Conservation (phyloP, 2,113 vertebrate genomes). For the Jaculus jaculus region DNA sequence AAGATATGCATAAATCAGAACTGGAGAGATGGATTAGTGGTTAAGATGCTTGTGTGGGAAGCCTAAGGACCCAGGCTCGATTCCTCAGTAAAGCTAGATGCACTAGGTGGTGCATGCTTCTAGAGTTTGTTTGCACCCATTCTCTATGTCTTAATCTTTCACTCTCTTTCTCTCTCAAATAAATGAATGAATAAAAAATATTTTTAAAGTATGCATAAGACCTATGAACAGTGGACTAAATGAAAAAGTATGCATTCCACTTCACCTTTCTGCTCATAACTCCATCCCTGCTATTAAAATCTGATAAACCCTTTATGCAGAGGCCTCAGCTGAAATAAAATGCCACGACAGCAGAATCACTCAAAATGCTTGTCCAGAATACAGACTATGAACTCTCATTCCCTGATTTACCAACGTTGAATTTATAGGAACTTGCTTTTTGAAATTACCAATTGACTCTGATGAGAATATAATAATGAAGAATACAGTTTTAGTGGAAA, state of each 20-base stretch:
- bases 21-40: too few relatives aligned
- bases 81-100: too few relatives aligned
- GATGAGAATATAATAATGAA: constrained; percentile 2
- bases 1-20: neutral
- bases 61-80: too few relatives aligned
- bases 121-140: too few relatives aligned
- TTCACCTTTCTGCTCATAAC: neutral
- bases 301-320: neutral
- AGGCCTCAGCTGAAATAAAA: constrained; percentile 4
- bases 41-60: too few relatives aligned
- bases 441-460: neutral
- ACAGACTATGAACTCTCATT: neutral
- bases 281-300: neutral
- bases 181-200: too few relatives aligned
- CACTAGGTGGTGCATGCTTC: too few relatives aligned
- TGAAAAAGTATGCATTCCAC: neutral
- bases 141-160: too few relatives aligned
- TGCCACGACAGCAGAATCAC: neutral
- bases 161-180: too few relatives aligned
- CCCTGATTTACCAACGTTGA: neutral
- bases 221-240: neutral
- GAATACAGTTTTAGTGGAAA: neutral
- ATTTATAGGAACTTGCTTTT: neutral
- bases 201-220: too few relatives aligned
- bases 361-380: constrained; percentile 21